Evolutionary conservation across 2,797 vertebrate genomes (phyloP).

Genomic region (Acrocephalus scirpaceus): DNA sequence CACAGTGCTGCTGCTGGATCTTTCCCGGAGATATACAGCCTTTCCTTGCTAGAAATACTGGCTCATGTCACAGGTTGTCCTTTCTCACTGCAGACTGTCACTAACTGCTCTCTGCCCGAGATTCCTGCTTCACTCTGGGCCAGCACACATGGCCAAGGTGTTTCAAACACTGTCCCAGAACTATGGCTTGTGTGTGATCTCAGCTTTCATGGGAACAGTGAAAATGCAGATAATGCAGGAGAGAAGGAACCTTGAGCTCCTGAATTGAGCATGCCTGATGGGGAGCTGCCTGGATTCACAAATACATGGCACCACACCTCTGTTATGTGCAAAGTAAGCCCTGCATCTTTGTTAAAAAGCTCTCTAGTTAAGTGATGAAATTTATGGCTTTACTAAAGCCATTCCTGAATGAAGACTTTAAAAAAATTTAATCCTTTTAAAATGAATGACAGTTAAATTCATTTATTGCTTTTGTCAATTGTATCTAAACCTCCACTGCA

Average conservation of each 20-base stretch:
- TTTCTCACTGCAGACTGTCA: not conserved
- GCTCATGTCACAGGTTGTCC: not conserved
- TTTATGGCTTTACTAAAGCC: not conserved
- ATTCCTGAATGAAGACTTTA: not conserved
- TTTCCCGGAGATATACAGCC: not conserved
- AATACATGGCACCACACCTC: not conserved
- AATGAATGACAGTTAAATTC: not conserved
- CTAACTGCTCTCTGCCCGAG: accelerated
- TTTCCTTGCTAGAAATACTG: not conserved
- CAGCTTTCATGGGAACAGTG: not conserved
- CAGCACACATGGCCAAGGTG: accelerated
- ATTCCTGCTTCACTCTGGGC: not conserved
- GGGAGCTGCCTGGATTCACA: not conserved
- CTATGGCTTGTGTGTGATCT: accelerated
- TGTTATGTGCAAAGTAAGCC: not conserved
- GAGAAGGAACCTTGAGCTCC: not conserved
- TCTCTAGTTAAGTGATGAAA: not conserved
- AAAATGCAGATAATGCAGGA: not conserved
- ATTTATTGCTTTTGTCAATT: not conserved
- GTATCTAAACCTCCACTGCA: not conserved
- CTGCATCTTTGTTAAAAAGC: not conserved
- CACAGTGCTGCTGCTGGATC: not conserved
- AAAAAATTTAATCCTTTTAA: not conserved
- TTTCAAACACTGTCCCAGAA: not conserved
- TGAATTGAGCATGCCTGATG: not conserved